Conservation (phyloP, 2,888 invertebrate species). For the Aplocera efformata region DNA sequence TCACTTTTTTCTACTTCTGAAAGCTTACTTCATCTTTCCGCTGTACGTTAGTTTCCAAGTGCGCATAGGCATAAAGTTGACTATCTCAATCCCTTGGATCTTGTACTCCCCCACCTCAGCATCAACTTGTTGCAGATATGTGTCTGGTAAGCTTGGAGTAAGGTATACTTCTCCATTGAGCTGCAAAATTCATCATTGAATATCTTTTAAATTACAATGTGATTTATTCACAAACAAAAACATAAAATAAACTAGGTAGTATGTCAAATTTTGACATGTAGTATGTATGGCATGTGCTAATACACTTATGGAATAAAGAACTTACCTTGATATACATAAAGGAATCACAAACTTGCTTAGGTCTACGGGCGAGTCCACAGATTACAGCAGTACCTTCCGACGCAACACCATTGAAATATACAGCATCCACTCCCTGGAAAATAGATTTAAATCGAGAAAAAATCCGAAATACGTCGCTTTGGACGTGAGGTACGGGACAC, state of each 20-base stretch:
- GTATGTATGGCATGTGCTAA: too few relatives aligned
- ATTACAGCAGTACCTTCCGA: constrained; percentile 80
- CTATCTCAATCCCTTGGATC: constrained; percentile 82
- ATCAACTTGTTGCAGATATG: constrained; percentile 70
- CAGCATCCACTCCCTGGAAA: constrained; percentile 84
- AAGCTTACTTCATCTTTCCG: constrained; percentile 82
- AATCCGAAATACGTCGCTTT: too few relatives aligned
- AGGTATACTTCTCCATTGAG: constrained; percentile 80
- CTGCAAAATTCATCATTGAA: constrained; percentile 37
- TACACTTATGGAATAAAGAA: neutral
- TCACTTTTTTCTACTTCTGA: too few relatives aligned
- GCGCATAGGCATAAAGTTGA: constrained; percentile 84
- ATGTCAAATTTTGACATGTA: too few relatives aligned
- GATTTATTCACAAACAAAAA: too few relatives aligned
- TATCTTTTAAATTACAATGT: too few relatives aligned
- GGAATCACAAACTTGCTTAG: constrained; percentile 80
- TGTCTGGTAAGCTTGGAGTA: constrained; percentile 81
- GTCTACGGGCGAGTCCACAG: constrained; percentile 81
- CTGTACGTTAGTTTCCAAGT: constrained; percentile 83
- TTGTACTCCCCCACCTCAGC: constrained; percentile 73
- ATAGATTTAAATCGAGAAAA: too few relatives aligned
- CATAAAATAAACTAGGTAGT: too few relatives aligned
- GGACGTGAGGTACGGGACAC: too few relatives aligned
- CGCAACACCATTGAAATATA: constrained; percentile 83
- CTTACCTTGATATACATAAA: constrained; percentile 80